Conservation (phyloP, 2,113 vertebrate species). For the Ptyas mucosa region DNA sequence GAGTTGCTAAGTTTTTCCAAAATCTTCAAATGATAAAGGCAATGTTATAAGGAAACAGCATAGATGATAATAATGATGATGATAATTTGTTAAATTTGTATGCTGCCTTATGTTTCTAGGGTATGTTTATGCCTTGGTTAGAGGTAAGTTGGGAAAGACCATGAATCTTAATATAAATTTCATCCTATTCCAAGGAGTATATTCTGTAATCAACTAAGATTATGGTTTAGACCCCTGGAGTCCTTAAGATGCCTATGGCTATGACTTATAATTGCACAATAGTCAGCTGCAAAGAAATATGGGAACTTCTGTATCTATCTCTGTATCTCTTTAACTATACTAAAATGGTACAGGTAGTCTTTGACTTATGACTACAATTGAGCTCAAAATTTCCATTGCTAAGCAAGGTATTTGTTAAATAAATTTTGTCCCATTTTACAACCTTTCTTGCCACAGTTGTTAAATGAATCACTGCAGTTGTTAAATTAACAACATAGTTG, state of each 20-base stretch:
- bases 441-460: neutral
- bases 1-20: neutral
- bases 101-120: neutral
- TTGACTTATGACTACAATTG: neutral
- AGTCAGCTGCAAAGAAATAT: neutral
- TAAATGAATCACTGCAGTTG: neutral
- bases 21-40: neutral
- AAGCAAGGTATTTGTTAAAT: neutral
- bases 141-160: neutral
- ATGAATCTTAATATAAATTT: neutral
- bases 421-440: neutral
- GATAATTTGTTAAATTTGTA: neutral
- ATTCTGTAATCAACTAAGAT: neutral
- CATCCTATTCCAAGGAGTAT: neutral
- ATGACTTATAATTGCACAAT: neutral
- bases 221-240: neutral
- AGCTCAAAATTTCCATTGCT: neutral
- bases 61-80: neutral
- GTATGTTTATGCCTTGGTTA: neutral
- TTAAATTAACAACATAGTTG: neutral
- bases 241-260: neutral
- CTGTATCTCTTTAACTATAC: no score
- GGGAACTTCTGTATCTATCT: neutral
- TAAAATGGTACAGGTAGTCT: neutral
- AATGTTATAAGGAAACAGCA: neutral